Evolutionary conservation across 1,140 invertebrate species (phyloP).

Genomic region (Steinernema khuongi): DNA sequence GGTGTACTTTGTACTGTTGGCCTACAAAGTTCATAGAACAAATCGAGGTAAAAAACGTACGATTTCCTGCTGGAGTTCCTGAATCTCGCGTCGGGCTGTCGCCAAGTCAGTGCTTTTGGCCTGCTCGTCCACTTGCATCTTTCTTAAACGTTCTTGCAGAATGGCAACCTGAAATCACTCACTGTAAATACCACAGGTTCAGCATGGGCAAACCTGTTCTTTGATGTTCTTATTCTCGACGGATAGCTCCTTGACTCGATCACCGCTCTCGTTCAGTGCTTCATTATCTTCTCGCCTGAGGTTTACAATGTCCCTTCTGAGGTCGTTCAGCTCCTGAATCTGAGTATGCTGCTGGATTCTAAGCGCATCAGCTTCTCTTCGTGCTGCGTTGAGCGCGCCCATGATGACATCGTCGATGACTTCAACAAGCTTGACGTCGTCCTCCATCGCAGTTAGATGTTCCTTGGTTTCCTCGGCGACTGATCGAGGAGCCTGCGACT

Average conservation of each 20-base stretch:
- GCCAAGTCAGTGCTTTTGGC: constrained; percentile 29
- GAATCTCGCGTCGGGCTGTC: constrained; percentile 27
- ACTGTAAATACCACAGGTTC: neutral
- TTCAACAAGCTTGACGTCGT: constrained; percentile 28
- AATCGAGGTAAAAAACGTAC: constrained; percentile 24
- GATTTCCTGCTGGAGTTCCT: constrained; percentile 31
- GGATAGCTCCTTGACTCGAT: constrained; percentile 32
- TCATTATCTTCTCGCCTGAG: constrained; percentile 32
- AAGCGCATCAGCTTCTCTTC: constrained; percentile 31
- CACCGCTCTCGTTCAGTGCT: constrained; percentile 34
- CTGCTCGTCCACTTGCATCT: constrained; percentile 33
- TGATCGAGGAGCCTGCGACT: neutral
- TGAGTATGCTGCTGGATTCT: constrained; percentile 34
- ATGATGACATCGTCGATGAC: constrained; percentile 38
- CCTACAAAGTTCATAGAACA: constrained; percentile 18
- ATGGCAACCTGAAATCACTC: constrained; percentile 25
- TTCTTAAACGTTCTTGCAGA: constrained; percentile 35
- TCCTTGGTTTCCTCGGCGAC: neutral
- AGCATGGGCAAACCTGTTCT: constrained; percentile 30
- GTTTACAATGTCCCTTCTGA: constrained; percentile 38
- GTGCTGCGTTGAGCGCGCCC: constrained; percentile 30
- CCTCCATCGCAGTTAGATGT: neutral
- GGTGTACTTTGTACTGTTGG: constrained; percentile 13
- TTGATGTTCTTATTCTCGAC: constrained; percentile 35
- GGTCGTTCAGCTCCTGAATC: constrained; percentile 32